Percentiles rank a stretch among this genome's conserved stretches.
phyloP scores from a whole-genome alignment of 1,140 invertebrate species.

The Euglossa dilemma region DNA sequence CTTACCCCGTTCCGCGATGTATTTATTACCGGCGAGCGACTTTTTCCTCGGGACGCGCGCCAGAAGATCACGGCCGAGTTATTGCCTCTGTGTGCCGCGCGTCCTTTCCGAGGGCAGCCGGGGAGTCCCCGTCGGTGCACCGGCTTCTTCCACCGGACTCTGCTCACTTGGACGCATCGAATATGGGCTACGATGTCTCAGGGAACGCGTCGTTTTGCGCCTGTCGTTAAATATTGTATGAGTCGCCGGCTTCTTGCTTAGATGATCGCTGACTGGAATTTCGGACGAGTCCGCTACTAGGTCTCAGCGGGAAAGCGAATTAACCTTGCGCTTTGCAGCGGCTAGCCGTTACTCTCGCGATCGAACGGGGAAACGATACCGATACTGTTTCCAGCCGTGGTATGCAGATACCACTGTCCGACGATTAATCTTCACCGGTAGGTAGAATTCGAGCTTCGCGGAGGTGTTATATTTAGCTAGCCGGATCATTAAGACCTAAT shows the following conservation, averaged over 20 bases:
- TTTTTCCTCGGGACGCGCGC: conserved; percentile 47
- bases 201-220: conserved; percentile 36
- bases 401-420: background rate
- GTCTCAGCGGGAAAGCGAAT: conserved; percentile 27
- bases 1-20: conserved; percentile 67
- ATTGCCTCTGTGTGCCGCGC: conserved; percentile 9
- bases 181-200: conserved; percentile 34
- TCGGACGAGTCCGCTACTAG: conserved; percentile 1
- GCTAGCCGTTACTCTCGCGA: background rate
- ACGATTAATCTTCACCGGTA: background rate
- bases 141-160: conserved; percentile 9
- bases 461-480: background rate
- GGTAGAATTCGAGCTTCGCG: background rate
- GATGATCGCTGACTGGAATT: conserved; percentile 7
- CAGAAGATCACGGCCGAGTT: conserved; percentile 49
- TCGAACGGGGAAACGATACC: too few species aligned
- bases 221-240: conserved; percentile 47
- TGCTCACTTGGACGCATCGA: conserved; percentile 1
- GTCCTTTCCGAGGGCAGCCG: background rate
- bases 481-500: background rate
- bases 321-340: background rate
- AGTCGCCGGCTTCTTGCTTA: conserved; percentile 21
- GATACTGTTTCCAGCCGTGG: too few species aligned
- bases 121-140: background rate
- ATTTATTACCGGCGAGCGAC: conserved; percentile 72